These are phyloP conservation scores for Gymnocephalus cernua DNA, from an alignment of 2,113 vertebrate genomes.

Conservation along the genomic window DNA sequence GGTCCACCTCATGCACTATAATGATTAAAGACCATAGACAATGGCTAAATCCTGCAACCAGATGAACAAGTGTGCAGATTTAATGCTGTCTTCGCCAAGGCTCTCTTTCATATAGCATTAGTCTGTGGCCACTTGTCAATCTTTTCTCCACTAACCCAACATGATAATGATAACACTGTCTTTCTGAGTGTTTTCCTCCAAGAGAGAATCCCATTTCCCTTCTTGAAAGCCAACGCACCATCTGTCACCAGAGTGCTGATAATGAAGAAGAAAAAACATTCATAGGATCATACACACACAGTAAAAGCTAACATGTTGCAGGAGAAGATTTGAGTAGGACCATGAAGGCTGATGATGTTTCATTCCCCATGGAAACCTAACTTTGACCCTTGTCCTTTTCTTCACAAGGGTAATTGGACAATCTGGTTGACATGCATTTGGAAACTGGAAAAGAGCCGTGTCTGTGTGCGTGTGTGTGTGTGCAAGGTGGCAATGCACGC, in stretches of 20 bases:
- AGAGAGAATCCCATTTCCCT: conserved; percentile 51
- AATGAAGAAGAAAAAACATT: conserved; percentile 55
- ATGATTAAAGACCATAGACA: conserved; percentile 75
- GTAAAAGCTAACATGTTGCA: conserved; percentile 48
- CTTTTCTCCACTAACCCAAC: conserved; percentile 33
- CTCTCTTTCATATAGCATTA: conserved; percentile 32
- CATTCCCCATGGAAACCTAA: conserved; percentile 51
- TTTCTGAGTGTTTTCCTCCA: conserved; percentile 39
- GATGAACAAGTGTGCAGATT: conserved; percentile 60
- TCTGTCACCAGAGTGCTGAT: conserved; percentile 48
- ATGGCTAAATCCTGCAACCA: conserved; percentile 64
- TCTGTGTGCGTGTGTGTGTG: conserved; percentile 8
- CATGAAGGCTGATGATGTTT: conserved; percentile 59
- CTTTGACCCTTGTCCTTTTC: conserved; percentile 61
- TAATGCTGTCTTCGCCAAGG: conserved; percentile 35
- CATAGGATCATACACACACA: conserved; percentile 29
- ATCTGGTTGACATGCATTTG: conserved; percentile 53
- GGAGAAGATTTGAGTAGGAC: conserved; percentile 42
- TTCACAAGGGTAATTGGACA: conserved; percentile 61
- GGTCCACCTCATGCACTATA: conserved; percentile 76
- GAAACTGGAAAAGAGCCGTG: conserved; percentile 44
- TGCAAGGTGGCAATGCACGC: neutral
- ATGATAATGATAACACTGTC: conserved; percentile 52
- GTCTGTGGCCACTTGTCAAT: conserved; percentile 43
- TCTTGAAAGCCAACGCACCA: conserved; percentile 57